Base-by-base conservation (phyloP, 1,140 invertebrate species). In the Pseudobourletiella spinata region DNA sequence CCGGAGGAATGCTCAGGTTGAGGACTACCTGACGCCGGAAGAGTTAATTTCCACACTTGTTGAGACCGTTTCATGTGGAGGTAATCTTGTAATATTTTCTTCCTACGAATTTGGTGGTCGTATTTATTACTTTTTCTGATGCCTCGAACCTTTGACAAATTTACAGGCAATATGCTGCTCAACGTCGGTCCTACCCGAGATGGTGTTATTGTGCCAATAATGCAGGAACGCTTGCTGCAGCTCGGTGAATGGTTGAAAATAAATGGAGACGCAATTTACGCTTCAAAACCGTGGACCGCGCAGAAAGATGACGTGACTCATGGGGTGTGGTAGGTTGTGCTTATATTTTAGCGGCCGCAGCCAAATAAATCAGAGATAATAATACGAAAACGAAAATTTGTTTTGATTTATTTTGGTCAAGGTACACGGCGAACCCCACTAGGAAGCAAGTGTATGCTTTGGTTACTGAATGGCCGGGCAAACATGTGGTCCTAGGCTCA, bases 41-140 rank as follows among this genome's bases (percentile, higher is more conserved):
- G 83, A 91, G 61, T 75, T 97, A 1, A 74, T 95, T 0, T 77
- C 78, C 60, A 81, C 85, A 69, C 73, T 96, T 8, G 84, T 86
- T 1, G 76, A 81, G 59, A 94, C 91, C 8, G 83, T 96, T 44
- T 89, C 89, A 64, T 91, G 87, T 73, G 89, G 89, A 75, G 79
- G 79, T 48, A 48, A 6, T 48, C 22, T 20, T 20, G 8, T 48
- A 20, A 48, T 20, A 11, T 15, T 15, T 48, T 22, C 14, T 14
- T n/a, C 22, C 8, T 48, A 11, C 22, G 14, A 48, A 14, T 8
- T 48, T 48, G 14, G 46, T 22, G 8, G 22, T 11, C 18, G 22
- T 11, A 11, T n/a, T 6, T 14, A 35, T 56, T 15, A 35, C 29
- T 48, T 57, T 20, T 14, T 57, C 48, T 8, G 20, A 48, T 8